Evolutionary conservation across 2,113 vertebrate genomes (phyloP).

Genomic region (Scortum barcoo): DNA sequence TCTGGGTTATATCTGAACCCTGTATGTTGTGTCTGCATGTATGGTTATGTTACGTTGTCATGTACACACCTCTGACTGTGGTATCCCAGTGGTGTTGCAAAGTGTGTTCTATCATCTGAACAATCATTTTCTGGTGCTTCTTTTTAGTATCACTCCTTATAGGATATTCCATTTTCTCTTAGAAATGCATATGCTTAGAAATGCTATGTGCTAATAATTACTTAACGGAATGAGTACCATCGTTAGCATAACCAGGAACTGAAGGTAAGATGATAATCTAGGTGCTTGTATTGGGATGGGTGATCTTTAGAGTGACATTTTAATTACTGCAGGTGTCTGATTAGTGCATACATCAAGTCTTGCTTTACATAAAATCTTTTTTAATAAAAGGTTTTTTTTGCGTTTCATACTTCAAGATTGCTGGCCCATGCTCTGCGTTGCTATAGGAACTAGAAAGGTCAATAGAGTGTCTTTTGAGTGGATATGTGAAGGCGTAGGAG

Average conservation of each 20-base stretch:
- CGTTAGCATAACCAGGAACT: not conserved
- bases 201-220: not conserved
- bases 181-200: not conserved
- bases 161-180: not conserved
- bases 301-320: not conserved
- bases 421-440: conserved; percentile 58
- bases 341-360: conserved; percentile 13
- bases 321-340: not conserved
- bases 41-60: too few species aligned
- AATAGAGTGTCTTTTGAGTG: conserved; percentile 52
- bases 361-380: too few species aligned
- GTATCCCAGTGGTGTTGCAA: not conserved
- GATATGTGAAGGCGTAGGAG: conserved; percentile 45
- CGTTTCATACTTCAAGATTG: conserved; percentile 31
- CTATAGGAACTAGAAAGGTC: conserved; percentile 75
- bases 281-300: not conserved
- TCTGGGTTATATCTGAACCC: not conserved
- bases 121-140: not conserved
- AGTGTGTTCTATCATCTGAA: not conserved
- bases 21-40: not conserved
- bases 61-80: not conserved
- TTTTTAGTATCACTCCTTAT: not conserved
- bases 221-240: not conserved
- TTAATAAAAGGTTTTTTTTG: conserved; percentile 19
- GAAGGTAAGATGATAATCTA: not conserved